A percentile compares a stretch with the other conserved stretches of the same genome.
phyloP scores from a whole-genome alignment of 2,888 invertebrate species.

The Sipunculus nudus region DNA sequence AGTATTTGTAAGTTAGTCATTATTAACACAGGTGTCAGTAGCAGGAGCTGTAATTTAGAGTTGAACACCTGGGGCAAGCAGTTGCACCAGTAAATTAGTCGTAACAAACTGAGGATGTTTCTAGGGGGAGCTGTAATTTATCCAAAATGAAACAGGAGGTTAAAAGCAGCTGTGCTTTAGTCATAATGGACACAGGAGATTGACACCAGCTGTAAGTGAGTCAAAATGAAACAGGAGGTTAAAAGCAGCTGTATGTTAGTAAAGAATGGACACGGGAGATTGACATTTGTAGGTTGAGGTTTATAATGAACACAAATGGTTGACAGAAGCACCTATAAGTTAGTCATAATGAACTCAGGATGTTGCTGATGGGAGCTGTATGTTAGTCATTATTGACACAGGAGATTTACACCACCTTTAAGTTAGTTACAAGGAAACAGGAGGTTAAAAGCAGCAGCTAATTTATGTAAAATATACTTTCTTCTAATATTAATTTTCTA shows the following conservation, averaged over 20 bases:
- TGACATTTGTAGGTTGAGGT: background rate
- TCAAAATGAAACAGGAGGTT: slow-evolving; percentile 42
- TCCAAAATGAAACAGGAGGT: no score
- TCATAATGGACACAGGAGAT: background rate
- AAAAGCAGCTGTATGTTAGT: slow-evolving; percentile 52
- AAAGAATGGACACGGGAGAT: background rate
- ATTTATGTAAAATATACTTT: slow-evolving; percentile 7
- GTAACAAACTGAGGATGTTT: no score
- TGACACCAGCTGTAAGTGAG: slow-evolving; percentile 25
- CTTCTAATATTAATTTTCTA: slow-evolving; percentile 3
- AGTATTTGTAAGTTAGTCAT: no score
- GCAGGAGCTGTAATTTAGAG: no score
- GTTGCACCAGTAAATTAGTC: no score
- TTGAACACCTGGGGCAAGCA: no score
- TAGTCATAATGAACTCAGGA: background rate
- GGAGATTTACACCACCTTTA: no score
- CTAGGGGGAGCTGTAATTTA: slow-evolving; percentile 53
- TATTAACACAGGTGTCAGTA: no score
- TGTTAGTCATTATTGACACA: slow-evolving; percentile 5
- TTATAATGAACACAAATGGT: slow-evolving; percentile 30
- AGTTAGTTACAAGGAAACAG: no score
- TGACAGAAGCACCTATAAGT: slow-evolving; percentile 55
- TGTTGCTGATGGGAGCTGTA: background rate
- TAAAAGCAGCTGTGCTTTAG: no score
- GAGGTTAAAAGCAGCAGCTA: no score